Evolutionary conservation across 2,797 vertebrate genomes (phyloP).

Genomic region (Hoplostethus atlanticus): DNA sequence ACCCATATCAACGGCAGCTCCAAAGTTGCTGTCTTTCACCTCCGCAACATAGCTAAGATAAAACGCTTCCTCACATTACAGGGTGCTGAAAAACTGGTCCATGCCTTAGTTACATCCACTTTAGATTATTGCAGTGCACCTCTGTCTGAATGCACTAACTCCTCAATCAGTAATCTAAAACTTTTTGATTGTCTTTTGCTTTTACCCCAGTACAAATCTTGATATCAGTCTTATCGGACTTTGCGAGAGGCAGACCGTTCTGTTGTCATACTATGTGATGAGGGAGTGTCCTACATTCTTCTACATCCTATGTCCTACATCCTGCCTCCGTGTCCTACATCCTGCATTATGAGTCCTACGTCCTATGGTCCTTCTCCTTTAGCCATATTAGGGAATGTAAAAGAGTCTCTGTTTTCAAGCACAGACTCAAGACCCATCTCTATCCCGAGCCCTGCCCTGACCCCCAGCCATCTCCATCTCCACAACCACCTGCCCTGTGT

Average conservation of each 20-base stretch:
- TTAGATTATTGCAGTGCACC: neutral
- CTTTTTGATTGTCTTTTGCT: too few species aligned
- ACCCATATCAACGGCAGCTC: too few species aligned
- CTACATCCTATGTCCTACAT: too few species aligned
- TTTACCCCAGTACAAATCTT: too few species aligned
- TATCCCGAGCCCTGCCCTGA: slow-evolving; percentile 22
- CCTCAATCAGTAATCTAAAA: too few species aligned
- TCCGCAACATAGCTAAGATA: neutral
- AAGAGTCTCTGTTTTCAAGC: slow-evolving; percentile 64
- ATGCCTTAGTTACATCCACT: neutral
- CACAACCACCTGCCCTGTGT: slow-evolving; percentile 15
- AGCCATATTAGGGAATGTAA: slow-evolving; percentile 62
- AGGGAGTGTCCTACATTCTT: too few species aligned
- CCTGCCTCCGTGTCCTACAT: slow-evolving; percentile 1
- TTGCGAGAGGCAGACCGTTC: too few species aligned
- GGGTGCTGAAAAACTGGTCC: too few species aligned
- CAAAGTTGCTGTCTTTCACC: slow-evolving; percentile 1
- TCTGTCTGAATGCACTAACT: neutral
- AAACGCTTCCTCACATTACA: neutral
- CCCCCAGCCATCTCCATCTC: slow-evolving; percentile 36
- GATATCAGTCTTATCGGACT: too few species aligned
- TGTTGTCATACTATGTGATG: too few species aligned
- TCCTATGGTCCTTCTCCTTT: slow-evolving; percentile 46
- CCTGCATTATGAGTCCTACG: neutral
- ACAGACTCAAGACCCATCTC: slow-evolving; percentile 43